Base-by-base conservation (phyloP, 2,888 invertebrate species). In the Panopea generosa region DNA sequence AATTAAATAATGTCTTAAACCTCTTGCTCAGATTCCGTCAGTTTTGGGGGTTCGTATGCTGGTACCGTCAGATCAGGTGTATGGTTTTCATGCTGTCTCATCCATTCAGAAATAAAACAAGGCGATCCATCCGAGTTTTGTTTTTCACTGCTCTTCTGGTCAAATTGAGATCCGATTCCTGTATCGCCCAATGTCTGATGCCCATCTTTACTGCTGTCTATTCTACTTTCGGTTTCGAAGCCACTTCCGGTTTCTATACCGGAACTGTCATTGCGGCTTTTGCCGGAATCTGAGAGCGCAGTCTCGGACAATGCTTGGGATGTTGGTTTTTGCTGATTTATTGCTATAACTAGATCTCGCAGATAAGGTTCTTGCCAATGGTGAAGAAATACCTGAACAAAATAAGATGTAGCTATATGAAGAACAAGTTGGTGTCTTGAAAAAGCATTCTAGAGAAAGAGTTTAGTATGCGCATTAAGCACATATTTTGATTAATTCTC, bases 341-440 rank as follows among this genome's bases (percentile, higher is more conserved):
- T 33, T 11, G 33, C 71, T 4, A 29, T 27, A 0, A 68, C 71
- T n/a, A 84, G 59, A 2, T 80, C 77, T 52, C 73, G 69, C n/a
- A 85, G 66, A 29, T 77, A 69, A 0, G 71, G 73, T 18, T 70
- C 74, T 50, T 85, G 80, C 82, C 85, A 83, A 20, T 69, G 68
- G 24, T 70, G 62, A 16, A 85, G 71, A 33, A 62, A 67, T n/a
- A 83, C 65, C 83, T 83, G 20, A 7, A 62, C n/a, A n/a, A n/a
- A n/a, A n/a, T n/a, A n/a, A n/a, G n/a, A n/a, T n/a, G n/a, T n/a
- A n/a, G n/a, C n/a, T n/a, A n/a, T n/a, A n/a, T n/a, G n/a, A n/a
- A n/a, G n/a, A n/a, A n/a, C n/a, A n/a, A n/a, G n/a, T n/a, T n/a
- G n/a, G n/a, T n/a, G n/a, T n/a, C n/a, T n/a, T n/a, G n/a, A n/a